Evolutionary conservation across 1,140 invertebrate genomes (phyloP).

Genomic region (Reticulitermes speratus): DNA sequence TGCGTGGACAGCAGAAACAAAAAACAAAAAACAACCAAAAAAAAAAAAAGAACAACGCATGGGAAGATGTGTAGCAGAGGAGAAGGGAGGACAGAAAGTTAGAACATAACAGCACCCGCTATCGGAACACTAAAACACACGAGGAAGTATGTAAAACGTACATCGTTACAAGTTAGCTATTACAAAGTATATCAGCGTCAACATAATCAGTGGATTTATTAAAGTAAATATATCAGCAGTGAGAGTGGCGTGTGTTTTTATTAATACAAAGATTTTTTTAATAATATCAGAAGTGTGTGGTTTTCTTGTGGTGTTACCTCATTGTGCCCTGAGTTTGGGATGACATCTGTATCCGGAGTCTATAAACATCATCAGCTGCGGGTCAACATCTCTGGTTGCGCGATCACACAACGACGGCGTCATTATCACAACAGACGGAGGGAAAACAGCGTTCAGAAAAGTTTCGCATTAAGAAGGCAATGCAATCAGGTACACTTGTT

Average conservation of each 20-base stretch:
- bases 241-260: slow-evolving; percentile 13
- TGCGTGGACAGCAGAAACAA: not conserved
- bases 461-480: not conserved
- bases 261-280: not conserved
- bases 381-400: not conserved
- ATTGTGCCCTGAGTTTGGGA: not conserved
- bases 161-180: not conserved
- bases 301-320: not conserved
- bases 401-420: not conserved
- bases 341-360: slow-evolving; percentile 5
- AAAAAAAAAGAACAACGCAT: not conserved
- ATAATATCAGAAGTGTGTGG: slow-evolving; percentile 4
- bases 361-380: not conserved
- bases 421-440: not conserved
- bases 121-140: not conserved
- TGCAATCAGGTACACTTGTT: not conserved
- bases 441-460: not conserved
- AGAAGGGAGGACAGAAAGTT: not conserved
- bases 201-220: slow-evolving; percentile 4
- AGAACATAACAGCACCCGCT: not conserved
- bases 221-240: not conserved
- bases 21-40: not conserved
- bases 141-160: too few relatives aligned
- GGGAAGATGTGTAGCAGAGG: not conserved
- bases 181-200: not conserved